Percentiles rank a stretch among this genome's conserved stretches.
These are phyloP conservation scores for Microctenopoma steveboyesi DNA, from an alignment of 2,797 vertebrate species.

Conservation along the genomic window DNA sequence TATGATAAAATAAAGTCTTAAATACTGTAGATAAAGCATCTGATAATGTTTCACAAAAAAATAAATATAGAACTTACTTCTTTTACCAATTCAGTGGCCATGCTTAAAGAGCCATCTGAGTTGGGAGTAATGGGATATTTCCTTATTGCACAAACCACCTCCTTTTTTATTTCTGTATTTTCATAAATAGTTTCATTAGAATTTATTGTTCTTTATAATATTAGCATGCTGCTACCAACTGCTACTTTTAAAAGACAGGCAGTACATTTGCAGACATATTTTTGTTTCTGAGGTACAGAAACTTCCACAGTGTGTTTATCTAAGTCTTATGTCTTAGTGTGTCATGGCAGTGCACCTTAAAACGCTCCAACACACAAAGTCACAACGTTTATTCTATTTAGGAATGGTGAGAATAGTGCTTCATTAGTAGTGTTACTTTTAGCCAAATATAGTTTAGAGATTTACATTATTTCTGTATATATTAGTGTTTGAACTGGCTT, in stretches of 20 bases:
- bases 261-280: conserved; percentile 4
- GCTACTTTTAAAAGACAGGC: neutral
- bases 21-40: conserved; percentile 62
- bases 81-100: conserved; percentile 37
- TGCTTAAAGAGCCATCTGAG: conserved; percentile 10
- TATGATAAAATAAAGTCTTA: conserved; percentile 77
- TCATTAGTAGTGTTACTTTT: conserved; percentile 17
- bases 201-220: neutral
- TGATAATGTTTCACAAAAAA: conserved; percentile 67
- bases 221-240: conserved; percentile 6
- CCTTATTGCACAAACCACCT: conserved; percentile 8
- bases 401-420: conserved; percentile 37
- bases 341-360: conserved; percentile 43
- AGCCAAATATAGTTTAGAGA: conserved; percentile 33
- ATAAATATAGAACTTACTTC: conserved; percentile 52
- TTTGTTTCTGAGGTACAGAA: conserved; percentile 18
- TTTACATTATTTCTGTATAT: conserved; percentile 20
- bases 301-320: conserved; percentile 39
- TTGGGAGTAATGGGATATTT: conserved; percentile 9
- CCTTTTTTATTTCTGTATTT: conserved; percentile 11
- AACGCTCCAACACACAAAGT: conserved; percentile 5
- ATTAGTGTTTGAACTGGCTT: conserved; percentile 19
- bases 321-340: conserved; percentile 13
- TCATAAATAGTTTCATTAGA: conserved; percentile 22
- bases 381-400: conserved; percentile 8